phyloP scores from a whole-genome alignment of 2,113 vertebrate genomes.

The Emydocephalus ijimae region DNA sequence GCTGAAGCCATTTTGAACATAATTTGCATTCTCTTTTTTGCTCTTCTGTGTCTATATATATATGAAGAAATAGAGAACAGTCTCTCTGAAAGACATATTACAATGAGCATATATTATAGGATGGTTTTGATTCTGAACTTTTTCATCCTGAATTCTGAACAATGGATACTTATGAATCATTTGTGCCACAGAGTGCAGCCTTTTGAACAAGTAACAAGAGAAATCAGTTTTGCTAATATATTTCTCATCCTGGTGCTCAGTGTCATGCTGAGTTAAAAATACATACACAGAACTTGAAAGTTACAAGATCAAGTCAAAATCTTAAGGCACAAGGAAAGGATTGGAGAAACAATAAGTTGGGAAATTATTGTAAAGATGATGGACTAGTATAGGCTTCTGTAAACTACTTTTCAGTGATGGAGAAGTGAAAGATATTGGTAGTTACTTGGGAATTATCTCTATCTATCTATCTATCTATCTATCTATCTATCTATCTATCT shows the following conservation, averaged over 20 bases:
- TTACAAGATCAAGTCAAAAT: slow-evolving; percentile 53
- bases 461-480: no score
- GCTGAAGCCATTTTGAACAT: slow-evolving; percentile 69
- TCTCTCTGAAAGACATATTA: slow-evolving; percentile 67
- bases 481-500: no score
- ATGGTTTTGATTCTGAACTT: slow-evolving; percentile 70
- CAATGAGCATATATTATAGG: slow-evolving; percentile 66
- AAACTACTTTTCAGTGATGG: not conserved
- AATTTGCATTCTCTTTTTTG: slow-evolving; percentile 44
- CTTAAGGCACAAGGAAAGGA: slow-evolving; percentile 46
- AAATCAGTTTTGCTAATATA: slow-evolving; percentile 72
- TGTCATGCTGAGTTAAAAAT: slow-evolving; percentile 66
- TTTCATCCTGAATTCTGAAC: slow-evolving; percentile 71
- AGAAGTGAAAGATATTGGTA: slow-evolving; percentile 28
- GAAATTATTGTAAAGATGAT: slow-evolving; percentile 28
- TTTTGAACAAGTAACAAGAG: slow-evolving; percentile 74
- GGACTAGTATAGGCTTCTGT: not conserved
- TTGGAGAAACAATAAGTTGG: slow-evolving; percentile 53
- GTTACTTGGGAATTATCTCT: not conserved
- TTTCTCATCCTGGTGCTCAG: slow-evolving; percentile 64
- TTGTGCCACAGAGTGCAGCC: slow-evolving; percentile 69
- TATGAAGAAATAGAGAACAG: slow-evolving; percentile 50
- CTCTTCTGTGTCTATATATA: slow-evolving; percentile 35
- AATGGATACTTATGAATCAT: slow-evolving; percentile 74
- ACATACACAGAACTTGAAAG: slow-evolving; percentile 46